A percentile compares a stretch with the other conserved stretches of the same genome.
These are phyloP conservation scores for Parnassius glacialis DNA, from an alignment of 2,888 invertebrate species.

Conservation along the genomic window DNA sequence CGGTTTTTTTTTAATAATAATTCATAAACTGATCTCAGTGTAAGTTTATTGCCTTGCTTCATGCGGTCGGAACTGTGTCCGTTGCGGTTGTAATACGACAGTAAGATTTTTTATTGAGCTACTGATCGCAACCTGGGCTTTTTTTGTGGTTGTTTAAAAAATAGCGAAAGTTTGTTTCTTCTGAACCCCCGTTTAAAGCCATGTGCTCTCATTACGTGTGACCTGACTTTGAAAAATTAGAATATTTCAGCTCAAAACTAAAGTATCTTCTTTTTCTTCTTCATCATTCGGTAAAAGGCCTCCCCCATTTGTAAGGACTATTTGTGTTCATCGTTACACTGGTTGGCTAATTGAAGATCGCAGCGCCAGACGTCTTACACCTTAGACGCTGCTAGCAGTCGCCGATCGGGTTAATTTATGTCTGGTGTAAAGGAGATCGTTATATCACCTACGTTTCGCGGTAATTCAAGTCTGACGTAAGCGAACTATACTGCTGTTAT, in stretches of 20 bases:
- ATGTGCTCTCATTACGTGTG: neutral
- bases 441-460: too few relatives aligned
- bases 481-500: too few relatives aligned
- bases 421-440: too few relatives aligned
- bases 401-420: too few relatives aligned
- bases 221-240: neutral
- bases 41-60: neutral
- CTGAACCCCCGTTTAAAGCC: neutral
- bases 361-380: too few relatives aligned
- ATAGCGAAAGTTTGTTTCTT: conserved; percentile 17
- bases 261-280: too few relatives aligned
- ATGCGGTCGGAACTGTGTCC: conserved; percentile 12
- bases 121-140: neutral
- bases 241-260: neutral
- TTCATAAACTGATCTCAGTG: conserved; percentile 11
- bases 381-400: too few relatives aligned
- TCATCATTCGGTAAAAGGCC: too few relatives aligned
- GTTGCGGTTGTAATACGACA: conserved; percentile 7
- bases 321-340: too few relatives aligned
- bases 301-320: too few relatives aligned
- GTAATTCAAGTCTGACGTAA: too few relatives aligned
- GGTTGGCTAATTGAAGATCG: too few relatives aligned
- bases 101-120: conserved; percentile 4
- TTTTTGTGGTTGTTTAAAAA: conserved; percentile 2
- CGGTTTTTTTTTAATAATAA: neutral